These are phyloP conservation scores for Geotrypetes seraphini DNA, from an alignment of 2,797 vertebrate species.

Conservation along the genomic window DNA sequence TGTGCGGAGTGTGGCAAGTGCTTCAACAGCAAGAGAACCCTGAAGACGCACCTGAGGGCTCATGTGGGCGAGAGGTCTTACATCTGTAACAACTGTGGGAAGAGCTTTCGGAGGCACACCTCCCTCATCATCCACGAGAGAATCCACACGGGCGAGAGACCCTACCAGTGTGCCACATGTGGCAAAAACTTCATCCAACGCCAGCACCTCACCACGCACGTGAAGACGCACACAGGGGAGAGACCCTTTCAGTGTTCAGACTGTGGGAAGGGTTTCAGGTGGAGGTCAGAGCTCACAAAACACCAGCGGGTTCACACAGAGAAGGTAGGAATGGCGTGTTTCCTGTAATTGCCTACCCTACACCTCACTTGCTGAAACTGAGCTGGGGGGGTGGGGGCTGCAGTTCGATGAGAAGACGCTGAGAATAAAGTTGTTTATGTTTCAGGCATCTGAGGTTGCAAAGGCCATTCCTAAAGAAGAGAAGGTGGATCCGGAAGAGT, in stretches of 20 bases:
- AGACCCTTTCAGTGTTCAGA: constrained; percentile 4
- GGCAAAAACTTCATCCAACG: constrained; percentile 24
- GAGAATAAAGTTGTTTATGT: too few species aligned
- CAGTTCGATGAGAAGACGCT: too few species aligned
- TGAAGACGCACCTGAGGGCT: constrained; percentile 15
- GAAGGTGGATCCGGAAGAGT: too few species aligned
- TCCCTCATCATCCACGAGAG: constrained; percentile 16
- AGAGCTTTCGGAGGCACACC: constrained; percentile 19
- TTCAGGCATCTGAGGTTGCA: too few species aligned
- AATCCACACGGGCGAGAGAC: constrained; percentile 15
- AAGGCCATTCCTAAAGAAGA: too few species aligned
- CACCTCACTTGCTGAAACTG: too few species aligned
- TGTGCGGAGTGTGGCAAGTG: constrained; percentile 19
- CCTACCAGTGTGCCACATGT: constrained; percentile 17
- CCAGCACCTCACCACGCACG: constrained; percentile 24
- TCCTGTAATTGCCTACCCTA: too few species aligned
- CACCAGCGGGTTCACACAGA: constrained; percentile 32
- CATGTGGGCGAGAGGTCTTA: constrained; percentile 20
- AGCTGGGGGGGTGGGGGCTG: too few species aligned
- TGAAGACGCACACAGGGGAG: constrained; percentile 17
- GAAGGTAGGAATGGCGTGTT: too few species aligned
- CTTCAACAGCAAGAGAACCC: constrained; percentile 16
- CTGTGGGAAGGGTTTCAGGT: constrained; percentile 18
- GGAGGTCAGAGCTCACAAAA: constrained; percentile 31
- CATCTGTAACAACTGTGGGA: constrained; percentile 16